Base-by-base conservation (phyloP, 2,797 vertebrate genomes). In the Darevskia nairensis region DNA sequence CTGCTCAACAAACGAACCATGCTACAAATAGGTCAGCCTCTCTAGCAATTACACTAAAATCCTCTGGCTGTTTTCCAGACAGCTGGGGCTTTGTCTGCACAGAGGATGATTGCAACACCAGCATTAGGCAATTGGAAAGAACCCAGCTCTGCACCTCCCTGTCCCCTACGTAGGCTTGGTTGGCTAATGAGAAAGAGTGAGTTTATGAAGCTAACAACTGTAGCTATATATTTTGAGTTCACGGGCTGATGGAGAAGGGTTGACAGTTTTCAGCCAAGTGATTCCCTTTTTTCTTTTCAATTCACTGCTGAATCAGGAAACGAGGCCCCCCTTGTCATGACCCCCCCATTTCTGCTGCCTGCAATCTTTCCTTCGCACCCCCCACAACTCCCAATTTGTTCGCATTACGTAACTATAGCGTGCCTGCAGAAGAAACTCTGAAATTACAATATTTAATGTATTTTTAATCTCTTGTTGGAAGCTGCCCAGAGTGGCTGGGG, bases 41-140 rank as follows among this genome's bases (percentile, higher is more conserved):
- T 82, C 55, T 15, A 64, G 78, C 69, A 87, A 15, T 64, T 46
- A 27, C n/a, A 82, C 59, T 46, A 66, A 82, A 87, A 76, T 66
- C 80, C 23, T 46, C 41, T 68, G 41, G 72, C 41, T 39, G 55
- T n/a, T 83, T 50, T 50, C 69, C 59, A 88, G 59, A 88, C 32
- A 46, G 41, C 80, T 55, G 32, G n/a, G 50, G 1, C 86, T 83
- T 88, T 77, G 71, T 77, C 80, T 83, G 32, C 23, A 7, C 9
- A 6, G 25, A 64, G 39, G 79, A 74, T 75, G 79, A 87, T 61
- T 61, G 68, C 50, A 61, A 61, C 7, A 75, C 71, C 55, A 81
- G 71, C 55, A 82, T 82, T 68, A 83, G 32, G 41, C 59, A 39
- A 32, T 27, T 19, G 17, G 59, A 76, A 2, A 7, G 72, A 86